These are phyloP conservation scores for Clusia tigrina DNA, from an alignment of 2,888 invertebrate species.

Conservation along the genomic window DNA sequence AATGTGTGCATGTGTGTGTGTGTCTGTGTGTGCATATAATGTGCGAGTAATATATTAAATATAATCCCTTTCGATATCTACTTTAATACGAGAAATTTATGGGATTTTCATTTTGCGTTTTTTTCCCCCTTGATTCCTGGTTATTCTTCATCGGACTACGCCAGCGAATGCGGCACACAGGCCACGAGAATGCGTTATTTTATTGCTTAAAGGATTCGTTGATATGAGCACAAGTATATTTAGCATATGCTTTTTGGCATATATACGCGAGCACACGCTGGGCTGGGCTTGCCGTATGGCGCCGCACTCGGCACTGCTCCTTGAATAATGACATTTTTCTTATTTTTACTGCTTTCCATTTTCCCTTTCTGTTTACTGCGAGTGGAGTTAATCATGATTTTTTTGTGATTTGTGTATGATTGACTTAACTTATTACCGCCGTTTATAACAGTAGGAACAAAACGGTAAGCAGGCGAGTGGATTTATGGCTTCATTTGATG, in stretches of 20 bases:
- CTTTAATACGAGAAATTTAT: slow-evolving; percentile 23
- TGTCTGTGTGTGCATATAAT: background rate
- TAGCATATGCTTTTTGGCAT: background rate
- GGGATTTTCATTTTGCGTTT: slow-evolving; percentile 7
- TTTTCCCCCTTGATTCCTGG: background rate
- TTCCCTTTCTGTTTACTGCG: background rate
- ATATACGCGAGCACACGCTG: too few relatives aligned
- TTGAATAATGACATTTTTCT: slow-evolving; percentile 7
- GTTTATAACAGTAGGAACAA: too few relatives aligned
- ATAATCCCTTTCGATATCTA: slow-evolving; percentile 25
- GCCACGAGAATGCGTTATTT: slow-evolving; percentile 36
- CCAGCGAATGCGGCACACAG: background rate
- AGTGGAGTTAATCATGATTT: slow-evolving; percentile 14
- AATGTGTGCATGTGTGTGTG: background rate
- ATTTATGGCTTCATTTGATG: too few relatives aligned
- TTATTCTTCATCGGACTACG: background rate
- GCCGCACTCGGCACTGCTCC: background rate
- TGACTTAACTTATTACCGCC: slow-evolving; percentile 17
- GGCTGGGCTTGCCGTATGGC: background rate
- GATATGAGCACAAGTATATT: too few relatives aligned
- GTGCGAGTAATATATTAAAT: slow-evolving; percentile 20
- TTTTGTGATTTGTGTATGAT: slow-evolving; percentile 16
- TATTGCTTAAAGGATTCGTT: slow-evolving; percentile 49
- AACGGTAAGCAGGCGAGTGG: too few relatives aligned
- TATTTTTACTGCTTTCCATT: background rate